Base-by-base conservation (phyloP, 2,888 invertebrate genomes). In the Euzophera pinguis region DNA sequence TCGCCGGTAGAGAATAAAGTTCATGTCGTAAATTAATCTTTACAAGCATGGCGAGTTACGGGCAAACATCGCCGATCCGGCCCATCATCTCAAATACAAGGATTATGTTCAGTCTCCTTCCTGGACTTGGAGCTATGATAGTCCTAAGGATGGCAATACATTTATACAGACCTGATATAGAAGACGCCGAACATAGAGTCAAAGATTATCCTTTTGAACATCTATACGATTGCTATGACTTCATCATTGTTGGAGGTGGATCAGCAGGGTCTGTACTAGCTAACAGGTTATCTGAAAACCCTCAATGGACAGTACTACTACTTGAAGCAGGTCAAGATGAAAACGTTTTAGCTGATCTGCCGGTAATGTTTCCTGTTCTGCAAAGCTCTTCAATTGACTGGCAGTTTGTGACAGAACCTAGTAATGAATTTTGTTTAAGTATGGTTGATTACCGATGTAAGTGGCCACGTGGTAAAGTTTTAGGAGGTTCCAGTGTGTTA, bases 211-310 rank as follows among this genome's bases (percentile, higher is more conserved):
- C 88, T 0, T 72, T 92, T 0, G 79, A 88, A 8, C 76, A 92
- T 1, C 70, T 96, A 5, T 79, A 89, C 10, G 83, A 91, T 4
- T 91, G 90, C 47, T 96, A 96, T 66, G 96, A 97, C 75, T 96
- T 96, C 65, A 91, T 96, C 5, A 91, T 96, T 50, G 89, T 97
- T 1, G 97, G 97, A 0, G 97, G 92, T 0, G 97, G 97, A 0
- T 94, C 95, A 1, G 96, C 95, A 0, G 97, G 97, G 1, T 91
- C 95, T 1, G 96, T 95, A 0, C 58, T 97, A 52, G 97, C 97
- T 0, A 94, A 93, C 61, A 89, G 97, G 22, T 84, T 97, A 0
- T 93, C 95, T 3, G 96, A 96, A 80, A 93, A 94, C 63, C 84
- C 92, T 0, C 80, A 92, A 14, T 95, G 95, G 94, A 93, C 87